Evolutionary conservation across 2,113 vertebrate genomes (phyloP).

Genomic region (Heterotis niloticus): DNA sequence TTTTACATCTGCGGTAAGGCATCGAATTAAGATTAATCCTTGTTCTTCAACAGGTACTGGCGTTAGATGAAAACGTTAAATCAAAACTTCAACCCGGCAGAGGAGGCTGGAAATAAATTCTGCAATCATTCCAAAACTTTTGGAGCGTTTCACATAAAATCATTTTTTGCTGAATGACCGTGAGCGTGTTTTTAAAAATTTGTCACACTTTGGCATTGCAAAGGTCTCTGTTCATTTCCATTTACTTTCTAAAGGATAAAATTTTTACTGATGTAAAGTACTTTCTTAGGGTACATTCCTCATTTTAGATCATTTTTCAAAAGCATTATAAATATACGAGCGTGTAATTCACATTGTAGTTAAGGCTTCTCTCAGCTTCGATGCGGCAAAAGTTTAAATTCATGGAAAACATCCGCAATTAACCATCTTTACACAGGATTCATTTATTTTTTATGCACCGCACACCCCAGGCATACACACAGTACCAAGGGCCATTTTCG

Average conservation of each 20-base stretch:
- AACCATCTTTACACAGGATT: not conserved
- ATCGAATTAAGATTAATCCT: too few species aligned
- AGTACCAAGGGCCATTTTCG: conserved; percentile 19
- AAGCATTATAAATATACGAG: too few species aligned
- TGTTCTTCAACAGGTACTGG: too few species aligned
- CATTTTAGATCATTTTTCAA: not conserved
- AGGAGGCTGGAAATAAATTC: not conserved
- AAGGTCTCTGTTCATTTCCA: not conserved
- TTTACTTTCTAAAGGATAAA: not conserved
- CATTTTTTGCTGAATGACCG: not conserved
- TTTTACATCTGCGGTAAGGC: too few species aligned
- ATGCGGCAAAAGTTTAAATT: not conserved
- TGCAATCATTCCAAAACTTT: not conserved
- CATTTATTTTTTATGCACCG: conserved; percentile 3
- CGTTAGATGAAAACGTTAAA: too few species aligned
- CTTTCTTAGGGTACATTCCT: not conserved
- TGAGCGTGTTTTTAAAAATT: not conserved
- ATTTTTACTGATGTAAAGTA: not conserved
- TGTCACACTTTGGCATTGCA: not conserved
- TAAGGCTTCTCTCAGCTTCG: not conserved
- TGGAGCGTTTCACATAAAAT: not conserved
- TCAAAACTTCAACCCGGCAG: too few species aligned
- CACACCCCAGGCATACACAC: conserved; percentile 8
- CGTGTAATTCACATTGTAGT: not conserved
- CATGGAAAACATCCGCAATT: not conserved